Conservation (phyloP, 2,888 invertebrate species). For the Tachina fera region DNA sequence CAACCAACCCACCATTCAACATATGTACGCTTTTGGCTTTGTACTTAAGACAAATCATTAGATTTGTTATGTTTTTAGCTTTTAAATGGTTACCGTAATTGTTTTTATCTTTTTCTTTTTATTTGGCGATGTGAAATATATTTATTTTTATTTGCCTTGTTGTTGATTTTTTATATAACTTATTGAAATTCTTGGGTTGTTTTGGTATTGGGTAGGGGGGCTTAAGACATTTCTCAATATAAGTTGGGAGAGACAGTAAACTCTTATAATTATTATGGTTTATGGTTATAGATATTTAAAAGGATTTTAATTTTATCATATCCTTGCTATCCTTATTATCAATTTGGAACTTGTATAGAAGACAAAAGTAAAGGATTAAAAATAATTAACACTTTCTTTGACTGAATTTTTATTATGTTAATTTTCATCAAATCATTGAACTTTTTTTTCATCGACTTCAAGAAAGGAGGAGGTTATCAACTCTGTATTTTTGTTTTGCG, state of each 20-base stretch:
- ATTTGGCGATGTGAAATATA: not conserved
- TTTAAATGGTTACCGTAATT: slow-evolving; percentile 68
- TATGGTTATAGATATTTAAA: too few species aligned
- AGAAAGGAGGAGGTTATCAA: too few species aligned
- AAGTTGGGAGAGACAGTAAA: not conserved
- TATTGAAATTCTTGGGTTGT: slow-evolving; percentile 49
- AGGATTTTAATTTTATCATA: too few species aligned
- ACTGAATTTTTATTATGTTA: too few species aligned
- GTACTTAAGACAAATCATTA: slow-evolving; percentile 70
- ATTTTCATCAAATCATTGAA: too few species aligned
- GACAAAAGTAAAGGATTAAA: too few species aligned
- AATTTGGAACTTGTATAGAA: too few species aligned
- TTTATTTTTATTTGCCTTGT: slow-evolving; percentile 23
- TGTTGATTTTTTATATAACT: slow-evolving; percentile 47
- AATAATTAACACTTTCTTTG: too few species aligned
- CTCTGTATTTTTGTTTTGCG: too few species aligned
- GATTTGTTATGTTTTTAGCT: slow-evolving; percentile 70
- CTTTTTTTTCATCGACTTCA: too few species aligned
- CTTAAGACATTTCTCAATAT: not conserved
- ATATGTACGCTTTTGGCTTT: slow-evolving; percentile 58
- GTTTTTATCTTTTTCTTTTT: slow-evolving; percentile 55
- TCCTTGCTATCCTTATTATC: too few species aligned
- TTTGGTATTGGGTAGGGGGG: slow-evolving; percentile 4
- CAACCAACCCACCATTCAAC: slow-evolving; percentile 16
- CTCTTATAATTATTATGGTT: too few species aligned